Evolutionary conservation across 2,888 invertebrate genomes (phyloP), one percentile per base, ranked within the genome.

Genomic region (Azorinus chamasolen): DNA sequence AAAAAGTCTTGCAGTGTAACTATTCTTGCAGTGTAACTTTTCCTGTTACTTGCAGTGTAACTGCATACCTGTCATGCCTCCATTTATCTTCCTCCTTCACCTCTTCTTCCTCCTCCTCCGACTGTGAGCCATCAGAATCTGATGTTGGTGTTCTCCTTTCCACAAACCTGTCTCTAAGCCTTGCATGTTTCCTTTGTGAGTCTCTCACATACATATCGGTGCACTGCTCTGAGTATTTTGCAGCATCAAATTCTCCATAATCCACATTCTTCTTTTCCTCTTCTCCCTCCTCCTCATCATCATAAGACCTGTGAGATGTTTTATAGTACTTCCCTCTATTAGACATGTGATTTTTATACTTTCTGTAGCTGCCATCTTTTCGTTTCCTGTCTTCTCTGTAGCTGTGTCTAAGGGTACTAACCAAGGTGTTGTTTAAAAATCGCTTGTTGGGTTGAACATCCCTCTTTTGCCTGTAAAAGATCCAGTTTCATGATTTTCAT

Each of bases 351-450:
- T 79, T 50, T 32, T 71, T 20, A 24, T 55, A 72, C 39, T 75
- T 72, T 10, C 20, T 37, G 51, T 46, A 22, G 58, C 63, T 75
- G 32, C 73, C 77, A 41, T 59, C 68, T 46, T 50, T 66, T 25
- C 57, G 63, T 37, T 73, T 77, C 37, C 53, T 63, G 12, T 79
- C 73, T 46, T 79, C 62, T n/a, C 74, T 63, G 22, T 72, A 75
- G 27, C 80, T 71, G 61, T 87, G 74, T 25, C 85, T 64, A 6
- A 91, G 82, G 5, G 91, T 90, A 69, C 89, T 89, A 14, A 90
- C 88, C 20, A 91, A 71, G 46, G 89, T 90, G 69, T 90, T 91
- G 62, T 85, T 86, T 45, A 91, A 81, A 66, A 91, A 91, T 12
- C 85, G 82, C 76, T 91, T 91, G 78, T 91, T 90, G 10, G 87